These are phyloP conservation scores for Zoanthus solanderi DNA, from an alignment of 92 coral and sea anemone genomes.

Conservation along the genomic window DNA sequence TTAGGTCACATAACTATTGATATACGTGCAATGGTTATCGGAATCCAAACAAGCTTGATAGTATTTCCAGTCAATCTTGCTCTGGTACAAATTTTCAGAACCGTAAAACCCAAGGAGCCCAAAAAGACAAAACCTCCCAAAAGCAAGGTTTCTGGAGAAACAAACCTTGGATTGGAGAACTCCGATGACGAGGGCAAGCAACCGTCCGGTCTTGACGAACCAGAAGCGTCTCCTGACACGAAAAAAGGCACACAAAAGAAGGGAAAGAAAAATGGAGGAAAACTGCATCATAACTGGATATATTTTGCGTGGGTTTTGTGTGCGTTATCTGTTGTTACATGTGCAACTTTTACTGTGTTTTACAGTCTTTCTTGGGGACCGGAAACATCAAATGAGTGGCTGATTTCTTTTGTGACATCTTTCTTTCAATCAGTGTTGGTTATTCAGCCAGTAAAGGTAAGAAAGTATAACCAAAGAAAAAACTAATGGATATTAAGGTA, in stretches of 20 bases:
- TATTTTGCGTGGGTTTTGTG: constrained; percentile 85
- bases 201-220: not conserved
- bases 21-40: constrained; percentile 80
- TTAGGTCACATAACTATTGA: constrained; percentile 80
- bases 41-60: constrained; percentile 87
- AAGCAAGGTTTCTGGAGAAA: constrained; percentile 50
- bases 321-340: constrained; percentile 61
- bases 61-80: constrained; percentile 91
- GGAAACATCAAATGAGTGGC: constrained; percentile 90
- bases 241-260: constrained; percentile 18
- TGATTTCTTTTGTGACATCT: constrained; percentile 84
- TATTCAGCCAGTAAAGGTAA: constrained; percentile 86
- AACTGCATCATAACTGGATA: constrained; percentile 77
- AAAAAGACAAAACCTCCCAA: constrained; percentile 50
- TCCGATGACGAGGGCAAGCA: not conserved
- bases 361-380: constrained; percentile 94
- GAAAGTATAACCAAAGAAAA: not conserved
- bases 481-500: not conserved
- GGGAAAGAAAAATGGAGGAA: constrained; percentile 69
- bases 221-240: not conserved
- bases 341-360: constrained; percentile 87
- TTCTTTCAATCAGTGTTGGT: constrained; percentile 89
- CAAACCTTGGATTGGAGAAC: constrained; percentile 65
- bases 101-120: constrained; percentile 79
- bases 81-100: constrained; percentile 91